phyloP scores from a whole-genome alignment of 1,140 invertebrate species.

The Drosophila jambulina region DNA sequence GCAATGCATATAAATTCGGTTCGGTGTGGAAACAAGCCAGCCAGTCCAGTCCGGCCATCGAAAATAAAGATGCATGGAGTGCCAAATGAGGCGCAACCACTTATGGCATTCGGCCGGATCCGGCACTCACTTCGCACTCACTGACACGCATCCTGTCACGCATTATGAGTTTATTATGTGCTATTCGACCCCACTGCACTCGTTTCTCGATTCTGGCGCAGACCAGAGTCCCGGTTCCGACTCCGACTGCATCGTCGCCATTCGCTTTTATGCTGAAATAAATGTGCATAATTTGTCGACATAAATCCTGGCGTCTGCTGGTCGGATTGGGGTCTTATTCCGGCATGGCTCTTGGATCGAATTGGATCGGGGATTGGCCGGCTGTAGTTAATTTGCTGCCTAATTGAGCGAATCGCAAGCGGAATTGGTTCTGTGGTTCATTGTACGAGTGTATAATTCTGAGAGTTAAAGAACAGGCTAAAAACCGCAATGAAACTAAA shows the following conservation, averaged over 20 bases:
- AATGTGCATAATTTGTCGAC: constrained; percentile 76
- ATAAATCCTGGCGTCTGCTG: constrained; percentile 53
- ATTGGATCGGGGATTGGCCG: constrained; percentile 8
- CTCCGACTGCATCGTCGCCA: constrained; percentile 25
- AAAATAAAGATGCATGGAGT: constrained; percentile 62
- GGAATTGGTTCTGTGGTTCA: constrained; percentile 13
- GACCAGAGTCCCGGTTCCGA: constrained; percentile 2
- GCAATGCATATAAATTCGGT: constrained; percentile 61
- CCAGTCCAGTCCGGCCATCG: constrained; percentile 3
- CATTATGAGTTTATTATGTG: constrained; percentile 72
- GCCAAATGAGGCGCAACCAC: constrained; percentile 69
- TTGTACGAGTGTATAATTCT: background rate
- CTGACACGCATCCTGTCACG: constrained; percentile 56
- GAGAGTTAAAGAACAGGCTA: background rate
- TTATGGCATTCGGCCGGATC: constrained; percentile 43
- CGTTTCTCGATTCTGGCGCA: constrained; percentile 1
- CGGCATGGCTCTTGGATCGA: constrained; percentile 13
- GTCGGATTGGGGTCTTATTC: constrained; percentile 17
- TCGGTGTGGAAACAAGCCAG: constrained; percentile 1
- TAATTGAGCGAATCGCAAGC: constrained; percentile 49
- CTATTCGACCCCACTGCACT: constrained; percentile 55
- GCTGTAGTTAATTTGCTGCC: constrained; percentile 60
- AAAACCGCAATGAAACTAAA: background rate
- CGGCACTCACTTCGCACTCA: constrained; percentile 27
- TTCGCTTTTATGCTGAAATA: constrained; percentile 56